Base-by-base conservation (phyloP, 2,797 vertebrate genomes). In the Distichodus sexfasciatus region DNA sequence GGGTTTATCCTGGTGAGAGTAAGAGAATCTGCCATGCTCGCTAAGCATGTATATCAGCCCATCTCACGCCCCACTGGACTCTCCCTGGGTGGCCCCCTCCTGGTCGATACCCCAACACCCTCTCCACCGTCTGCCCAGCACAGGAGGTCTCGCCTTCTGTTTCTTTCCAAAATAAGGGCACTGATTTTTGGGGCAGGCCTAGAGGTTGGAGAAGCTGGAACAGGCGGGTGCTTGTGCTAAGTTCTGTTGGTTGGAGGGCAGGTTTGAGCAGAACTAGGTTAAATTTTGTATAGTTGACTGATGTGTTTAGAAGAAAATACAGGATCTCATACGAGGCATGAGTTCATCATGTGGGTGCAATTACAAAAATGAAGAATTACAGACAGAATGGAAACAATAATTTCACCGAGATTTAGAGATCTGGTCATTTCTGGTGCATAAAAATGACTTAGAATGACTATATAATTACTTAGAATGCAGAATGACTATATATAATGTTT, bases 1-100 rank as follows among this genome's bases (percentile, higher is more conserved):
- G 67, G 82, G 82, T 84, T 85, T 86, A 78, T 85, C 83, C 87
- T 3, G 76, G 81, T 83, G 86, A 85, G 84, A 83, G 83, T 87
- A 79, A 80, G 85, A 87, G 89, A 90, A 89, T 91, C 87, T 86
- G 81, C 81, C 87, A 85, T 75, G 89, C 87, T 84, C 83, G 85
- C 85, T 90, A 86, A 91, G 89, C 90, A 89, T 89, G 89, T 90
- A 89, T 89, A 89, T 89, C 83, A 87, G 89, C 75, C 88, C 85
- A 91, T 91, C 90, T 90, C 90, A 92, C 84, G 89, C 88, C 89
- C 91, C 85, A 83, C 82, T 90, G 90, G 84, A 83, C 7, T 23
- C 91, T 90, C 87, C 82, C 80, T 92, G 91, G 91, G 91, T 92
- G 91, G 90, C 48, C 79, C 84, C 85, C 85, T 77, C 54, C 26